Conservation (phyloP, 2,888 invertebrate genomes). For the Caenorhabditis panamensis region DNA sequence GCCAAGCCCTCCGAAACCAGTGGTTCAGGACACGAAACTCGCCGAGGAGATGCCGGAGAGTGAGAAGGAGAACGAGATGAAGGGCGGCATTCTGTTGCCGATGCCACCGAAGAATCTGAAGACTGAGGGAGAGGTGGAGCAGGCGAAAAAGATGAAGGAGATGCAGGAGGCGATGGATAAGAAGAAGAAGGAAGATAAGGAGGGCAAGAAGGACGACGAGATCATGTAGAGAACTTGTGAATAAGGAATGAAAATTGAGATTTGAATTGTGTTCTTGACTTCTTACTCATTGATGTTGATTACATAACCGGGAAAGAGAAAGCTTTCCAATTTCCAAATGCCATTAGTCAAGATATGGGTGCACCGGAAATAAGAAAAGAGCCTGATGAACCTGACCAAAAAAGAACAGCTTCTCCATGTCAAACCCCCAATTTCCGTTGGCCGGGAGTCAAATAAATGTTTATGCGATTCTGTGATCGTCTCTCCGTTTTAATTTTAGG, state of each 20-base stretch:
- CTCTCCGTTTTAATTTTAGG: not conserved
- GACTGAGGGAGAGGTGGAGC: not conserved
- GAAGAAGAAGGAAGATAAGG: constrained; percentile 15
- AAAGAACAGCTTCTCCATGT: too few species aligned
- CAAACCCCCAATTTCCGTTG: too few species aligned
- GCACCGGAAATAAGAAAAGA: too few species aligned
- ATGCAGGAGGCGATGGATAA: too few species aligned
- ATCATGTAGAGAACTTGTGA: constrained; percentile 21
- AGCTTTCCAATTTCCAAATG: too few species aligned
- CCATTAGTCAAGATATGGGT: too few species aligned
- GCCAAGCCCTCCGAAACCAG: constrained; percentile 35
- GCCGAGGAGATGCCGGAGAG: constrained; percentile 38
- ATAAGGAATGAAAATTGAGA: too few species aligned
- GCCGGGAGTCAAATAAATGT: not conserved
- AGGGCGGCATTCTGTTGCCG: constrained; percentile 33
- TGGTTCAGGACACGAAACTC: constrained; percentile 27
- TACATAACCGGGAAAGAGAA: too few species aligned
- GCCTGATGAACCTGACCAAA: too few species aligned
- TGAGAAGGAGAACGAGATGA: constrained; percentile 38
- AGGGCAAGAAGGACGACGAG: constrained; percentile 13
- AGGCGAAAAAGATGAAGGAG: not conserved
- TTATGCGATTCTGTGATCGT: not conserved
- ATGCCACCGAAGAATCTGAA: constrained; percentile 20
- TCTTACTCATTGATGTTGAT: too few species aligned
- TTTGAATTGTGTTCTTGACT: too few species aligned